Evolutionary conservation across 2,888 invertebrate species (phyloP).

Genomic region (Patella depressa): DNA sequence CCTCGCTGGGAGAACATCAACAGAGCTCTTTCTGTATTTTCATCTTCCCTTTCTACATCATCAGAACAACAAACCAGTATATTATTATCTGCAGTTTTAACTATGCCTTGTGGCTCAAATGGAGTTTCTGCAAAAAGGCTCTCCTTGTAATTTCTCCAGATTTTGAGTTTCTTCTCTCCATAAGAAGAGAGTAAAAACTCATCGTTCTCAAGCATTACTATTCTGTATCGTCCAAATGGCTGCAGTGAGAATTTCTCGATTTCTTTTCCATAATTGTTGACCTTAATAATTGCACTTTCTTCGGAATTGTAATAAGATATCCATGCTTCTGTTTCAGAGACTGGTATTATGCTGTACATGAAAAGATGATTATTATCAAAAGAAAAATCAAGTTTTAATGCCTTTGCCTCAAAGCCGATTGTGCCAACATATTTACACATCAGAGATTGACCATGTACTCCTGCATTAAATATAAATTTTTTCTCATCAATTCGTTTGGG

Average conservation of each 20-base stretch:
- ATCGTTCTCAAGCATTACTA: not conserved
- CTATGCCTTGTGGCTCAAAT: constrained; percentile 15
- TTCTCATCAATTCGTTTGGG: constrained; percentile 19
- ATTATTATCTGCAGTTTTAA: constrained; percentile 13
- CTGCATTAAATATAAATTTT: constrained; percentile 17
- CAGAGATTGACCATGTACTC: constrained; percentile 1
- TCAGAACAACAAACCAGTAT: constrained; percentile 13
- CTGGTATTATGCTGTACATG: constrained; percentile 20
- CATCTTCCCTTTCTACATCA: not conserved
- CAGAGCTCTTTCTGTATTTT: constrained; percentile 15
- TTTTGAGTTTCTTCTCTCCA: constrained; percentile 13
- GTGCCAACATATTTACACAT: constrained; percentile 16
- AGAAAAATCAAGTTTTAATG: constrained; percentile 12
- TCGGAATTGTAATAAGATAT: constrained; percentile 20
- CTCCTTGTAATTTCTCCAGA: constrained; percentile 3
- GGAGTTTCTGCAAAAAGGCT: constrained; percentile 13
- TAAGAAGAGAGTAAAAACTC: constrained; percentile 23
- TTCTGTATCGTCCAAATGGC: constrained; percentile 5
- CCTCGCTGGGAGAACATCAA: constrained; percentile 24
- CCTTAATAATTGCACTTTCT: constrained; percentile 14
- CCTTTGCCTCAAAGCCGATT: constrained; percentile 20
- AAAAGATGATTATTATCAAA: constrained; percentile 20
- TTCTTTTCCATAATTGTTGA: constrained; percentile 15
- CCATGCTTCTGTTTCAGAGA: constrained; percentile 19
- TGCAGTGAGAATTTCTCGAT: constrained; percentile 13